Evolutionary conservation across 2,113 vertebrate species (phyloP), one percentile per base, ranked within the genome.

Genomic region (Lynx canadensis): DNA sequence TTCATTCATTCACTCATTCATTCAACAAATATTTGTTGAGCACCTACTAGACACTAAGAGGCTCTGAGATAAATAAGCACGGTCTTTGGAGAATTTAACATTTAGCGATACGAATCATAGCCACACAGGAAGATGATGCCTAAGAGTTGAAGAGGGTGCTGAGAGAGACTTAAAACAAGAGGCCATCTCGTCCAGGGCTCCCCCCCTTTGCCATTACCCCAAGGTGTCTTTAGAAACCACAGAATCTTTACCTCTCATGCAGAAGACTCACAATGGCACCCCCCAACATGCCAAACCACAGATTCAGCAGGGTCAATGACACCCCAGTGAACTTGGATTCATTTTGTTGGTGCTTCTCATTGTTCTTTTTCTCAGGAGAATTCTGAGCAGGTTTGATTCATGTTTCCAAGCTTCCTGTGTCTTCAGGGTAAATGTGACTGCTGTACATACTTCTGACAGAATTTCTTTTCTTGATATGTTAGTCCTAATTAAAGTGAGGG

Each of bases 401-500:
- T 63, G 85, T 89, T 94, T 96, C 52, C 57, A 69, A 84, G 92
- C 27, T 76, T 86, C 69, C 57, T 27, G 23, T 68, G 68, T 74
- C 68, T 95, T 91, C 23, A 1, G 71, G 74, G 48, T 82, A 36
- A 65, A 52, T 19, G 71, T 71, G 69, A 38, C 80, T 31, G 45
- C 29, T 48, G 21, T n/a, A 31, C 33, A 68, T 25, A 90, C 36
- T 96, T 97, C 94, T 93, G 91, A 98, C 88, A 97, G 85, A 96
- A 94, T 97, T 98, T 69, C 92, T 97, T 68, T 97, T 69, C 57
- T 86, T 83, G 90, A 60, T 92, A 68, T 92, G 71, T 94, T 89
- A 95, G 82, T 95, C 60, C 79, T 97, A 97, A 98, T 97, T 97
- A 95, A 96, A 97, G 88, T 33, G 93, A 97, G 96, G 97, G 93